Evolutionary conservation across 2,113 vertebrate species (phyloP).

Genomic region (Anoplopoma fimbria): DNA sequence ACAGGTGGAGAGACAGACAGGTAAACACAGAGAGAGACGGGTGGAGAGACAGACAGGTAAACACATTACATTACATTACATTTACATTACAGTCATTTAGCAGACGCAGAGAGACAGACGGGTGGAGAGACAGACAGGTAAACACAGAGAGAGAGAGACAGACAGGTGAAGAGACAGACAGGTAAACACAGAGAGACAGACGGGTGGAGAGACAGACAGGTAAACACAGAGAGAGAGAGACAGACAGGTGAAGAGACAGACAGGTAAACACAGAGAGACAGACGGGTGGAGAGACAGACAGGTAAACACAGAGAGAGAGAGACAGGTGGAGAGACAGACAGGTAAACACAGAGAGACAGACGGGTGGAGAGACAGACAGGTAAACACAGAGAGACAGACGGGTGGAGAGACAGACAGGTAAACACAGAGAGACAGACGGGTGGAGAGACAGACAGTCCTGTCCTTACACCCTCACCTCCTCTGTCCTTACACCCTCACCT

Average conservation of each 20-base stretch:
- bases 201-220: not conserved
- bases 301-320: not conserved
- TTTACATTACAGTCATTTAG: too few relatives aligned
- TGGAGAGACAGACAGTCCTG: not conserved
- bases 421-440: not conserved
- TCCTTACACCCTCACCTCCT: too few relatives aligned
- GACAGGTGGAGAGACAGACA: conserved; percentile 53
- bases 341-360: not conserved
- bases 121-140: not conserved
- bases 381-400: not conserved
- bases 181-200: not conserved
- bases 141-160: not conserved
- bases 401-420: not conserved
- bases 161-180: too few relatives aligned
- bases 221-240: too few relatives aligned
- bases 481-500: too few relatives aligned
- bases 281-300: too few relatives aligned
- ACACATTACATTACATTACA: too few relatives aligned
- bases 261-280: too few relatives aligned
- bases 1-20: not conserved
- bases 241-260: not conserved
- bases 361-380: conserved; percentile 86
- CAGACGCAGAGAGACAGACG: too few relatives aligned
- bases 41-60: not conserved
- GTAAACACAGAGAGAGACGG: not conserved